These are phyloP conservation scores for Tetramorium simillimum DNA, from an alignment of 1,140 invertebrate genomes.

Conservation along the genomic window DNA sequence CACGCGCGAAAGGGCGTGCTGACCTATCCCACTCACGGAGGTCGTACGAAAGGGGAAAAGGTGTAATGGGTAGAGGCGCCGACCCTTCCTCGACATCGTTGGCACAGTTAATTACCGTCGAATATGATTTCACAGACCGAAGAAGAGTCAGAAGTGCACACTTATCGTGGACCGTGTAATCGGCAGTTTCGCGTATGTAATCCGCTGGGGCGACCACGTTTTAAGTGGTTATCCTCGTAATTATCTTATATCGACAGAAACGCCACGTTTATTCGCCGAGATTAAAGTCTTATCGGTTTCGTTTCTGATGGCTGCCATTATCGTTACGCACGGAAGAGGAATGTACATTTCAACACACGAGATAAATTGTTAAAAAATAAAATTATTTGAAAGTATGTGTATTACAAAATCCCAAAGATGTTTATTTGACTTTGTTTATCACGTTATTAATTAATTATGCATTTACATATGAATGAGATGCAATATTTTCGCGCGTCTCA, in stretches of 20 bases:
- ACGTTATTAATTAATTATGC: not conserved
- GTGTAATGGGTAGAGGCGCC: constrained; percentile 55
- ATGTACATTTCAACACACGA: not conserved
- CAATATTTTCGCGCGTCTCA: not conserved
- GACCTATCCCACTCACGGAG: constrained; percentile 73
- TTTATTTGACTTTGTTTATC: not conserved
- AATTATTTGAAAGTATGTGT: not conserved
- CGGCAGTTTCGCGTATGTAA: constrained; percentile 29
- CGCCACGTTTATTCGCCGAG: constrained; percentile 11
- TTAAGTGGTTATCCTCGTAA: constrained; percentile 37
- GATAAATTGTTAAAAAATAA: not conserved
- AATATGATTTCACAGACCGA: constrained; percentile 70
- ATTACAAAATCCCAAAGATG: not conserved
- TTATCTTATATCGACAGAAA: constrained; percentile 28
- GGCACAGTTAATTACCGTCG: constrained; percentile 74
- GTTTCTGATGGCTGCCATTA: not conserved
- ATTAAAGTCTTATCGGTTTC: constrained; percentile 24
- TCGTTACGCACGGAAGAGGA: not conserved
- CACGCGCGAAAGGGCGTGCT: constrained; percentile 74
- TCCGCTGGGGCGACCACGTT: not conserved
- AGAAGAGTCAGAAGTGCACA: constrained; percentile 34
- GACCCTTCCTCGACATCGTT: constrained; percentile 52
- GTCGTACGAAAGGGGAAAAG: constrained; percentile 66
- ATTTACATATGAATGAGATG: not conserved
- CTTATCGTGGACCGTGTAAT: constrained; percentile 44